Percentiles rank a stretch among this genome's conserved stretches.
phyloP scores from a whole-genome alignment of 2,797 vertebrate genomes.

The Anguilla marmorata region DNA sequence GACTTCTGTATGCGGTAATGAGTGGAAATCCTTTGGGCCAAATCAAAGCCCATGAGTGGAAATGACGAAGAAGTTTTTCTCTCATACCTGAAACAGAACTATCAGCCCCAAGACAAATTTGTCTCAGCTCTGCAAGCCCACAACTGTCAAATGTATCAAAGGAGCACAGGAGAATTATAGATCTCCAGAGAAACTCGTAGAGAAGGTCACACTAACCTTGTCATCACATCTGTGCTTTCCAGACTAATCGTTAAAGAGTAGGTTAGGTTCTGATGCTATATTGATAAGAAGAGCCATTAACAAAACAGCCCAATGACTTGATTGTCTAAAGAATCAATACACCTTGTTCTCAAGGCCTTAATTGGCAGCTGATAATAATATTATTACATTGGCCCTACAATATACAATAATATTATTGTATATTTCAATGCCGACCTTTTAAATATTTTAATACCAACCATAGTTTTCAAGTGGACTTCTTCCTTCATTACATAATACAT shows the following conservation, averaged over 20 bases:
- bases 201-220: constrained; percentile 3
- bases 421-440: background rate
- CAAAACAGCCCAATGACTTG: background rate
- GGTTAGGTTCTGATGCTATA: background rate
- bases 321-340: background rate
- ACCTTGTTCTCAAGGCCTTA: too few relatives aligned
- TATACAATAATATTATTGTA: background rate
- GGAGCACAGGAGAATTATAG: background rate
- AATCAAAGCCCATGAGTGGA: background rate
- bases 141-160: background rate
- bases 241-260: constrained; percentile 2
- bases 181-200: background rate
- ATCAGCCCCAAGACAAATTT: background rate
- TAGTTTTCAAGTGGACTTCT: background rate
- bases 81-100: background rate
- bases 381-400: background rate
- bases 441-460: background rate
- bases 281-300: constrained; percentile 12
- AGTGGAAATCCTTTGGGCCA: background rate
- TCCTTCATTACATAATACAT: background rate
- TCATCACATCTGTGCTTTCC: background rate
- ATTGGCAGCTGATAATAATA: too few relatives aligned
- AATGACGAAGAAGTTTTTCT: background rate
- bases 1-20: background rate
- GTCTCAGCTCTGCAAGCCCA: background rate